phyloP scores from a whole-genome alignment of 1,140 invertebrate genomes.

The Ephestia elutella region DNA sequence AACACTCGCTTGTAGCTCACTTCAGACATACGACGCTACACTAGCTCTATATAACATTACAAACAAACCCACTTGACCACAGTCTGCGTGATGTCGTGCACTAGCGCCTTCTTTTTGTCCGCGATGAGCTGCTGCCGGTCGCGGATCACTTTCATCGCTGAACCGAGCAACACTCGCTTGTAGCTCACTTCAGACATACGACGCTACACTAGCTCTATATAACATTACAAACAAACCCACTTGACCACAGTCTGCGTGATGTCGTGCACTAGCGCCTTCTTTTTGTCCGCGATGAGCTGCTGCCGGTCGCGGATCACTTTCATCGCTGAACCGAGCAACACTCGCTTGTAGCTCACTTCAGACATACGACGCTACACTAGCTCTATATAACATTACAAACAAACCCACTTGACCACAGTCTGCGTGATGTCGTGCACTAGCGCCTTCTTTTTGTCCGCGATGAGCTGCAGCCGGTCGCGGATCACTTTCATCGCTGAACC shows the following conservation, averaged over 20 bases:
- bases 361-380: too few species aligned
- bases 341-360: constrained; percentile 90
- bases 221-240: too few species aligned
- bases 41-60: too few species aligned
- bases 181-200: too few species aligned
- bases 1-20: constrained; percentile 89
- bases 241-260: constrained; percentile 89
- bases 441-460: constrained; percentile 87
- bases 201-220: too few species aligned
- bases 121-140: constrained; percentile 87
- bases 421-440: constrained; percentile 89
- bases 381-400: too few species aligned
- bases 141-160: constrained; percentile 90
- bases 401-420: constrained; percentile 85
- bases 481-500: constrained; percentile 92
- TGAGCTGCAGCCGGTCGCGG: constrained; percentile 86
- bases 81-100: constrained; percentile 89
- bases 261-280: constrained; percentile 86
- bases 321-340: constrained; percentile 88
- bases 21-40: too few species aligned
- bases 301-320: constrained; percentile 90
- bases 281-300: constrained; percentile 86
- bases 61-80: too few species aligned
- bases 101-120: constrained; percentile 86
- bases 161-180: constrained; percentile 87